These are phyloP conservation scores for Acyrthosiphon pisum DNA, from an alignment of 1,140 invertebrate species.

Conservation along the genomic window DNA sequence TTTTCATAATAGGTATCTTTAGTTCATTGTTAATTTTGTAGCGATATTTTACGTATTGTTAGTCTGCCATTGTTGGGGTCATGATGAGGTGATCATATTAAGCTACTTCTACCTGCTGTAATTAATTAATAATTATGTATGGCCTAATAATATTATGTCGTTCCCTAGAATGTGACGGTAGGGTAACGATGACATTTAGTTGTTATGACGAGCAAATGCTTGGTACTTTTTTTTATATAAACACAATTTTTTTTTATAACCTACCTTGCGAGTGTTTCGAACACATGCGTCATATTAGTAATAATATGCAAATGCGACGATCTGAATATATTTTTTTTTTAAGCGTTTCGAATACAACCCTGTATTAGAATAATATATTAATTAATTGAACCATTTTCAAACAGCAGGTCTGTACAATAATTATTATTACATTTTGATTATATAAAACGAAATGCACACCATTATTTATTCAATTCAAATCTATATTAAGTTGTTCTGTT, in stretches of 20 bases:
- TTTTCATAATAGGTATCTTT: neutral
- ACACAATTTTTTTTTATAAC: neutral
- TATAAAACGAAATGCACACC: neutral
- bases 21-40: neutral
- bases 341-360: neutral
- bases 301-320: neutral
- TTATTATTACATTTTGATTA: neutral
- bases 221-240: neutral
- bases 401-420: neutral
- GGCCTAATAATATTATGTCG: neutral
- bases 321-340: neutral
- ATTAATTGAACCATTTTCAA: neutral
- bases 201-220: neutral
- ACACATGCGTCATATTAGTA: neutral
- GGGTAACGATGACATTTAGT: neutral
- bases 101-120: neutral
- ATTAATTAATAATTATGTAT: slow-evolving; percentile 2
- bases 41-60: neutral
- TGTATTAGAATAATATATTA: neutral
- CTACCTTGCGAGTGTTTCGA: neutral
- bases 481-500: no score
- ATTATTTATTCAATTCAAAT: no score
- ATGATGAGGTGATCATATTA: neutral
- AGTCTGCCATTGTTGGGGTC: neutral
- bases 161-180: neutral